A percentile compares a stretch with the other conserved stretches of the same genome.
These are phyloP conservation scores for Lagocephalus sceleratus DNA, from an alignment of 2,797 vertebrate species.

Conservation along the genomic window DNA sequence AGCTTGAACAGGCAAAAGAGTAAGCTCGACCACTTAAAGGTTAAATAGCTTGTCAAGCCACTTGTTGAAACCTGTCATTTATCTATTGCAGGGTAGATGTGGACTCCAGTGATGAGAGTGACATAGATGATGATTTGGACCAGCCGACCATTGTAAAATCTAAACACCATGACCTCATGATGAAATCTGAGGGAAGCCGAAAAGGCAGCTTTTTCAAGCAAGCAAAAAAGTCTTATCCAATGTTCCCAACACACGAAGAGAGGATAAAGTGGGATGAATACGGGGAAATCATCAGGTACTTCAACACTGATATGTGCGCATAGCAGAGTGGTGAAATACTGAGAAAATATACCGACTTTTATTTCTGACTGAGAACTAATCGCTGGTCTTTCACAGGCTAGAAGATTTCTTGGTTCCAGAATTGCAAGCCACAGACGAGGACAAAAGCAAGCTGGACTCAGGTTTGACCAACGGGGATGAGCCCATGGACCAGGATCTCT, in stretches of 20 bases:
- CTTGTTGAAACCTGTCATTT: conserved; percentile 2
- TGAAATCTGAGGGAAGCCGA: conserved; percentile 94
- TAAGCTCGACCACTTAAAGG: conserved; percentile 66
- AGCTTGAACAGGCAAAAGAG: conserved; percentile 97
- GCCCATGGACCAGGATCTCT: conserved; percentile 96
- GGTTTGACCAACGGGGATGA: conserved; percentile 95
- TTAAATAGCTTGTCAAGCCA: not conserved
- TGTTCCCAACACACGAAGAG: conserved; percentile 97
- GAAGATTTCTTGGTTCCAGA: conserved; percentile 98
- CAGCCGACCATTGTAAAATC: conserved; percentile 86
- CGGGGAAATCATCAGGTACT: conserved; percentile 96
- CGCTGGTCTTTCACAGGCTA: conserved; percentile 73
- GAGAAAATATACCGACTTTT: not conserved
- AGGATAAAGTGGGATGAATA: conserved; percentile 99
- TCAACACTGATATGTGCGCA: not conserved
- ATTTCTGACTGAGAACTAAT: not conserved
- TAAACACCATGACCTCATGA: conserved; percentile 97
- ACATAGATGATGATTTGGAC: conserved; percentile 93
- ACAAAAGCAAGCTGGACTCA: conserved; percentile 94
- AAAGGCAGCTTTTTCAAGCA: conserved; percentile 99
- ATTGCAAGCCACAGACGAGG: conserved; percentile 96
- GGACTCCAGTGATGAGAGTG: conserved; percentile 97
- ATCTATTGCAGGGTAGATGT: conserved; percentile 83
- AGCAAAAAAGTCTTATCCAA: conserved; percentile 97
- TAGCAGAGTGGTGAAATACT: not conserved